These are phyloP conservation scores for Cygnus olor DNA, from an alignment of 2,797 vertebrate species.

Conservation along the genomic window DNA sequence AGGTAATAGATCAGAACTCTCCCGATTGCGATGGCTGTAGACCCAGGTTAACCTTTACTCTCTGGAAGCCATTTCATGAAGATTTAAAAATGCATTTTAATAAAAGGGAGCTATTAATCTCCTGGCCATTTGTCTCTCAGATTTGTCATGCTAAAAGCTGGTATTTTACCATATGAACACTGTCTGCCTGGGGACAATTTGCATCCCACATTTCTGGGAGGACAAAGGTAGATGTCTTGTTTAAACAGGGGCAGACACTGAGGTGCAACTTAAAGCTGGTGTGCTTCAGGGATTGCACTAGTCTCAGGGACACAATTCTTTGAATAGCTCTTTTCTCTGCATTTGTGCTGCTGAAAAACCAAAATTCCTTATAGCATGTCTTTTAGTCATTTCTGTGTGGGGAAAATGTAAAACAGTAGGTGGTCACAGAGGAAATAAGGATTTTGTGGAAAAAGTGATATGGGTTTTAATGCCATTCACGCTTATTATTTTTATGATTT, in stretches of 20 bases:
- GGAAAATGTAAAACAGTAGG: neutral
- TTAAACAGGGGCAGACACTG: neutral
- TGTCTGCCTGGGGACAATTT: neutral
- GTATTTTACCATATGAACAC: fast-evolving
- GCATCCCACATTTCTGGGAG: neutral
- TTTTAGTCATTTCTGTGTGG: neutral
- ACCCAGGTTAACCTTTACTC: neutral
- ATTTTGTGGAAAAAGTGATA: constrained; percentile 12
- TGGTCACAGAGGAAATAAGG: neutral
- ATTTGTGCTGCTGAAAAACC: neutral
- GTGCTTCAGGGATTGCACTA: neutral
- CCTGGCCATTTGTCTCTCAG: neutral
- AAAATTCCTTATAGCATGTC: neutral
- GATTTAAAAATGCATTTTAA: neutral
- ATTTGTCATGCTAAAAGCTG: neutral
- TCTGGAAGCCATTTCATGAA: neutral
- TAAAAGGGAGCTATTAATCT: neutral
- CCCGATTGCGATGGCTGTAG: fast-evolving
- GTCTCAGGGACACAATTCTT: neutral
- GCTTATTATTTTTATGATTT: constrained; percentile 2
- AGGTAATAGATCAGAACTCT: neutral
- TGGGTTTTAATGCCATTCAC: neutral
- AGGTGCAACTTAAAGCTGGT: neutral
- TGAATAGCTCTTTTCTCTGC: neutral
- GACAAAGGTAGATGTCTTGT: neutral